A percentile compares a stretch with the other conserved stretches of the same genome.
These are phyloP conservation scores for Hiodon tergisus DNA, from an alignment of 2,113 vertebrate genomes.

Conservation along the genomic window DNA sequence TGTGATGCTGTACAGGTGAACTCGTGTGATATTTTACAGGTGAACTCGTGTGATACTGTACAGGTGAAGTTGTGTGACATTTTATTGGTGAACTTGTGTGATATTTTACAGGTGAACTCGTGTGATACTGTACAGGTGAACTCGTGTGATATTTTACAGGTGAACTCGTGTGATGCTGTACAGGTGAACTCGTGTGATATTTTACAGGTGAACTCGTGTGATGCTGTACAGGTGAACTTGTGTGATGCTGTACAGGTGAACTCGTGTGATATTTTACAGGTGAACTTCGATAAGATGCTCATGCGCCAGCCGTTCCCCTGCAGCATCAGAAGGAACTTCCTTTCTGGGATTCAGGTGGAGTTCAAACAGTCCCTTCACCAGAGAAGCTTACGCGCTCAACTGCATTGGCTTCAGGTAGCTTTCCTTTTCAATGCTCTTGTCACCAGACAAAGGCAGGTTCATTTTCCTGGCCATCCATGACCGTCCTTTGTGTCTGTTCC, in stretches of 20 bases:
- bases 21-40: no score
- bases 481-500: neutral
- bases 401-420: slow-evolving; percentile 90
- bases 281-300: slow-evolving; percentile 71
- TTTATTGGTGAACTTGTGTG: neutral
- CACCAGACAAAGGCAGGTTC: neutral
- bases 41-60: no score
- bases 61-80: no score
- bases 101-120: neutral
- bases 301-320: slow-evolving; percentile 77
- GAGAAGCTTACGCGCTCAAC: slow-evolving; percentile 80
- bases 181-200: no score
- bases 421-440: neutral
- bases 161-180: no score
- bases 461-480: no score
- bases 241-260: no score
- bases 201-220: no score
- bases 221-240: no score
- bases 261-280: slow-evolving; percentile 56
- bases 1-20: no score
- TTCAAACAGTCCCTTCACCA: slow-evolving; percentile 90
- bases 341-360: slow-evolving; percentile 87
- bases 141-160: neutral
- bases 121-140: neutral
- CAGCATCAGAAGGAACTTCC: slow-evolving; percentile 79